These are phyloP conservation scores for Nomia melanderi DNA, from an alignment of 1,140 invertebrate genomes.

Conservation along the genomic window DNA sequence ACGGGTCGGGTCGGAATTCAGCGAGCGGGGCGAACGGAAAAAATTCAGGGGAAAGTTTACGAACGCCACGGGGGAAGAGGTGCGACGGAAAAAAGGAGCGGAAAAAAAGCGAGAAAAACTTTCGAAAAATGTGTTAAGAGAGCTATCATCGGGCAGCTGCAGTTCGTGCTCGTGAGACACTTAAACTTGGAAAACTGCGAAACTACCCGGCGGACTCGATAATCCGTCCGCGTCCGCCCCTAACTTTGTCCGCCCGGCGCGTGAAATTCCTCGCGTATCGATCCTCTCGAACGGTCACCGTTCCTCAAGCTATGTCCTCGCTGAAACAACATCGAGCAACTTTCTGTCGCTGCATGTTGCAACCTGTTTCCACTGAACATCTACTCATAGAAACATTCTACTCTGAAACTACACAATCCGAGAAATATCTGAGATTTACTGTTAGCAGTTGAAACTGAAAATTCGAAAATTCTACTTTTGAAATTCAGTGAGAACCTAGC, in stretches of 20 bases:
- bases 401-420: too few relatives aligned
- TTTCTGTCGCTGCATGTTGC: too few relatives aligned
- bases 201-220: slow-evolving; percentile 10
- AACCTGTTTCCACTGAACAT: too few relatives aligned
- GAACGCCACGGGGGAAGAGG: background rate
- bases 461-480: too few relatives aligned
- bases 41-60: background rate
- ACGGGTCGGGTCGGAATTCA: background rate
- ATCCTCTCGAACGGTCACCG: too few relatives aligned
- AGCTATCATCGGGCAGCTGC: slow-evolving; percentile 12
- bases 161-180: background rate
- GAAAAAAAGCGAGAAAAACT: too few relatives aligned
- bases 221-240: background rate
- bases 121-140: slow-evolving; percentile 21
- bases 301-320: background rate
- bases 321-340: background rate
- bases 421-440: too few relatives aligned
- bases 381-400: too few relatives aligned
- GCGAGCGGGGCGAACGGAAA: background rate
- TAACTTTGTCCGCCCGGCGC: background rate
- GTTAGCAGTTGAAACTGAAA: too few relatives aligned
- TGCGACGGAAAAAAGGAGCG: too few relatives aligned
- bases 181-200: slow-evolving; percentile 20
- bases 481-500: too few relatives aligned
- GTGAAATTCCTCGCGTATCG: background rate